Conservation (phyloP, 1,140 invertebrate genomes). For the Araneus ventricosus region DNA sequence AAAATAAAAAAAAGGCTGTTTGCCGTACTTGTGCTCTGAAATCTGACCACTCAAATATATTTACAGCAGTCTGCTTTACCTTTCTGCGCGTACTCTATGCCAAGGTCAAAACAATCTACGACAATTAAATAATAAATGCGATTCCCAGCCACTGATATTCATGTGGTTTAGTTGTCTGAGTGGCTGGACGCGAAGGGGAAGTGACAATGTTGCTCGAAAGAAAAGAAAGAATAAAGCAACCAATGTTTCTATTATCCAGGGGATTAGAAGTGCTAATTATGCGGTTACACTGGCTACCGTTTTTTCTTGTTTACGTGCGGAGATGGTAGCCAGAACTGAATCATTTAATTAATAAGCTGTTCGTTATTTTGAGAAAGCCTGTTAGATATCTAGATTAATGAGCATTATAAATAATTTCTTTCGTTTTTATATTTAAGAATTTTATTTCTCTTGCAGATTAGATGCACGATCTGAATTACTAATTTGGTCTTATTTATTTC, state of each 20-base stretch:
- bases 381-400: too few species aligned
- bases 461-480: not conserved
- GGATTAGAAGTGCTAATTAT: conserved; percentile 13
- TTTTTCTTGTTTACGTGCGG: not conserved
- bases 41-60: conserved; percentile 48
- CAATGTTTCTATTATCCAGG: not conserved
- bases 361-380: too few species aligned
- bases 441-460: not conserved
- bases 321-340: not conserved
- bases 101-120: conserved; percentile 54
- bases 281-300: not conserved
- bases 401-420: not conserved
- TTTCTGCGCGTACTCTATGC: conserved; percentile 20
- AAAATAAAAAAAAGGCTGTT: not conserved
- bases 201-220: not conserved
- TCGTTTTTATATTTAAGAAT: not conserved
- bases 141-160: conserved; percentile 12
- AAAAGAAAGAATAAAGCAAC: not conserved
- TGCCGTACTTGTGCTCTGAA: conserved; percentile 1
- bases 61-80: conserved; percentile 16
- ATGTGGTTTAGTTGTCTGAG: not conserved
- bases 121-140: conserved; percentile 59
- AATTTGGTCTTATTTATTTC: not conserved
- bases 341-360: too few species aligned
- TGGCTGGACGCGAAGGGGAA: not conserved